Base-by-base conservation (phyloP, 2,113 vertebrate species). In the Siniperca knerii region DNA sequence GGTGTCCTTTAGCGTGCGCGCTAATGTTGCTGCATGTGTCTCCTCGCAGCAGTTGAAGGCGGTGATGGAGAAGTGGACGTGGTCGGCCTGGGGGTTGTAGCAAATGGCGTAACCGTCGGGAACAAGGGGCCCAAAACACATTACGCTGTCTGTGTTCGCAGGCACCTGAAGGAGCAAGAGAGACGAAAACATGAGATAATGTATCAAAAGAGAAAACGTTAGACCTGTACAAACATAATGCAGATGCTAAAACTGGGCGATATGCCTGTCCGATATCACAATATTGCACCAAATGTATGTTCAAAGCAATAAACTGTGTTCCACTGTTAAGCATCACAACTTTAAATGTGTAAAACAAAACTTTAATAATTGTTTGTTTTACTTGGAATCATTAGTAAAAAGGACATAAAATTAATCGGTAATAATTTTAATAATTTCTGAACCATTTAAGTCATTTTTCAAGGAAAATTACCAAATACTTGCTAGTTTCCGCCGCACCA, bases 1-100 rank as follows among this genome's bases (percentile, higher is more conserved):
- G 0, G 96, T 95, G 37, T 82, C 89, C 54, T 94, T 92, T 74
- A 97, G 81, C 11, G 92, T 94, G 54, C 84, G 42, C 0, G 96
- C 95, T 29, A 97, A 79, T 2, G 86, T 95, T 69, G 95, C 94
- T 0, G 97, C 96, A 3, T 97, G 92, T 0, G 96, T 97, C 79
- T 97, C 96, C 76, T 96, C 95, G 37, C 96, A 97, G 91, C 97
- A 97, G 92, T 97, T 96, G 92, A 97, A 97, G 75, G 97, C 96
- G 0, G 94, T 96, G 66, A 97, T 84, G 58, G 96, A 96, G 62
- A 97, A 97, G 89, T 97, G 96, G 80, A 97, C 86, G 64, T 96
- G 96, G 87, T 96, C 92, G 0, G 90, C 90, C 85, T 96, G 95
- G 2, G 96, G 96, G 90, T 97, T 97, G 93, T 97, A 97, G 87